Base-by-base conservation (phyloP, 2,797 vertebrate species). In the Acipenser ruthenus region DNA sequence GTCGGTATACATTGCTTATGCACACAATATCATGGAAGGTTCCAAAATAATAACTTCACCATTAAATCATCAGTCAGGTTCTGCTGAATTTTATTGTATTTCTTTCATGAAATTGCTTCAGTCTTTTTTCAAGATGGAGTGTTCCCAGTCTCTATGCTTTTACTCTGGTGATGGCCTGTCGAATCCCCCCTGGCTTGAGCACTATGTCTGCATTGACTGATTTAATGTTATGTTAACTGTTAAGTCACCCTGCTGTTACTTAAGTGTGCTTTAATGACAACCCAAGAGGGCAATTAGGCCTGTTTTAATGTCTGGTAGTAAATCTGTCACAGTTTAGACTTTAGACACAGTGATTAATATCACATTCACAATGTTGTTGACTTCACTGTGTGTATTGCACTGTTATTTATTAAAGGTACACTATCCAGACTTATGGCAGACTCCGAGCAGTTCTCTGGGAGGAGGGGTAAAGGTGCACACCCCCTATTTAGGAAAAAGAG, bases 241-340 rank as follows among this genome's bases (percentile, higher is more conserved):
- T 70, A 73, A 82, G 77, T 78, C 77, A 78, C 82, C 79, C 82
- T 82, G 75, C 76, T 82, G 80, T 76, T 80, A 84, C 82, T 80
- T 82, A 83, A 84, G 80, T 83, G 81, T 77, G 80, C 82, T 74
- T 79, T 84, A 81, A 85, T 84, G 78, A 82, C 67, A 80, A 82
- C 85, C 83, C 85, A 77, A 71, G 82, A 83, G 85, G 81, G 81
- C 78, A 80, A 80, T 81, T 82, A 75, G 74, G 77, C 82, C 84
- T 82, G 86, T 88, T 88, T 84, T 84, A 82, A 83, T 58, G 7
- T 58, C 7, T 58, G 10, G 37, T 13, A 58, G 11, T 75, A 76
- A 80, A 75, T 70, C 72, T 75, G 55, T 58, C 55, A 58, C 2
- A 58, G 4, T 37, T 37, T 37, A 37, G 10, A 13, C 55, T 58